Base-by-base conservation (phyloP, 2,797 vertebrate species). In the Micropoecilia bifurca region DNA sequence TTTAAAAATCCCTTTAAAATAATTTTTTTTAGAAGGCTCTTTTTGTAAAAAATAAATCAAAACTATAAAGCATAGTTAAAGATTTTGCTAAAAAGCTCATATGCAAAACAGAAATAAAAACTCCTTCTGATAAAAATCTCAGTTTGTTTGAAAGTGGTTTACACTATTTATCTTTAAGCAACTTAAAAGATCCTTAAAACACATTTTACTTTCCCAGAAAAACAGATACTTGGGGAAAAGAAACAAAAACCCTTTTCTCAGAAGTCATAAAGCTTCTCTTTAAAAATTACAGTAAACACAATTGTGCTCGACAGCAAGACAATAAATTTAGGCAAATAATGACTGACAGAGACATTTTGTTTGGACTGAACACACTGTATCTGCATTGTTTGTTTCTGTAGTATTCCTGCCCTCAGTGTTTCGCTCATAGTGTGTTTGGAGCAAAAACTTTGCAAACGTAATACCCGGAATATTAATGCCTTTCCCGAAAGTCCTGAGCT, bases 401-500 rank as follows among this genome's bases (percentile, higher is more conserved):
- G 25, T 46, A 71, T 46, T 71, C n/a, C 43, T 28, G n/a, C 68
- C 43, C n/a, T 3, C 25, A 71, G 13, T 28, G 43, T 13, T 3
- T 46, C 14, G 3, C 25, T 25, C 25, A 45, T 68, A 1, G 43
- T 71, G 43, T 71, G 68, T 45, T 71, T 45, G 6, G 9, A 45
- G 25, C 6, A 71, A 45, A 45, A 71, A 45, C 68, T 69, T 25
- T 45, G 2, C 22, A 45, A 28, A 71, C 2, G 12, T 71, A 28
- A 8, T 45, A 7, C 43, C 13, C 2, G 39, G 48, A 28, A 55
- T 30, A 28, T 79, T 41, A 45, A 63, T 78, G 4, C 73, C 0
- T 80, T 85, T 75, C 47, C 45, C 68, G 10, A 47, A 41, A 75
- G 39, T 66, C 3, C 12, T n/a, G 6, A 14, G 47, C 33, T 28